A percentile compares a stretch with the other conserved stretches of the same genome.
Conservation (phyloP, 2,113 vertebrate species). For the cattle (Bos taurus) region ARS-UCD2.0 NC_037345.1:42789501-42790000, state of each 20-base stretch:
- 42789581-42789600: background rate
- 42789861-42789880: conserved; percentile 67
- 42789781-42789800: conserved; percentile 68
- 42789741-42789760: conserved; percentile 66
- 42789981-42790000: conserved; percentile 52
- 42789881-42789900: conserved; percentile 64
- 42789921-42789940: conserved; percentile 62
- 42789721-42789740: conserved; percentile 62
- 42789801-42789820: conserved; percentile 70
- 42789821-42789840: conserved; percentile 71
- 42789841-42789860: conserved; percentile 75
- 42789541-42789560: background rate
- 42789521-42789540: background rate
- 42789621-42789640: background rate
- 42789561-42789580: background rate
- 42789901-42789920: conserved; percentile 66
- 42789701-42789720: conserved; percentile 68
- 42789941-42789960: conserved; percentile 50
- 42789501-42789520: background rate
- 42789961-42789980: conserved; percentile 58
- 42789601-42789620: background rate
- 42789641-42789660: background rate
- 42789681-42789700: conserved; percentile 58
- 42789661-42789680: background rate
- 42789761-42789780: conserved; percentile 66